phyloP scores from a whole-genome alignment of 2,888 invertebrate species.

The Slavum lentiscoides region DNA sequence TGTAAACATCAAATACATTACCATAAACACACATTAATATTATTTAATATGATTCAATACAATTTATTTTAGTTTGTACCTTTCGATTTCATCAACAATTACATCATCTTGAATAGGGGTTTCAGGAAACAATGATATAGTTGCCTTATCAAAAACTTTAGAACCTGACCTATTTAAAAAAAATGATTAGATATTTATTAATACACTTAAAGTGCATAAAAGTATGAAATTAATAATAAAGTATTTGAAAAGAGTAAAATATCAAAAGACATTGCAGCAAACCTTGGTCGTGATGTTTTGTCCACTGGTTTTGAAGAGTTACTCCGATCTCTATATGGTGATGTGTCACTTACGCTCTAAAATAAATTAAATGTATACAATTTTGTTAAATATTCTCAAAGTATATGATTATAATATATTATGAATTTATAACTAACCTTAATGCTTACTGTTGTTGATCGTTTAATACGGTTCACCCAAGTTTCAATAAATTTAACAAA shows the following conservation, averaged over 20 bases:
- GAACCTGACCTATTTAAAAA: constrained; percentile 64
- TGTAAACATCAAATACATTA: background rate
- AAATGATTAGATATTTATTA: background rate
- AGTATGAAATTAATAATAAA: background rate
- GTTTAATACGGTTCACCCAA: constrained; percentile 85
- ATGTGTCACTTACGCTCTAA: constrained; percentile 62
- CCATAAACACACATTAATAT: background rate
- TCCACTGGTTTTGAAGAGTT: constrained; percentile 87
- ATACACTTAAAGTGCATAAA: too few species aligned
- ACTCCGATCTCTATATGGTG: constrained; percentile 85
- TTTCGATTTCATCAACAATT: constrained; percentile 15
- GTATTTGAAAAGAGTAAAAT: background rate
- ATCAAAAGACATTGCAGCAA: constrained; percentile 60
- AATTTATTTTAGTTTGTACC: background rate
- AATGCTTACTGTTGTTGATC: constrained; percentile 64
- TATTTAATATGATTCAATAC: background rate
- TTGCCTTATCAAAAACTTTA: constrained; percentile 70
- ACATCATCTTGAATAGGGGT: constrained; percentile 40
- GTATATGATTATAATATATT: background rate
- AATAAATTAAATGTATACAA: background rate
- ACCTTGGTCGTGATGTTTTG: constrained; percentile 76
- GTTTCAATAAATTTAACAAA: constrained; percentile 83
- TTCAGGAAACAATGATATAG: constrained; percentile 65
- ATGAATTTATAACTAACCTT: constrained; percentile 65
- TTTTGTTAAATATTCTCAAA: background rate